Evolutionary conservation across 1,140 invertebrate species (phyloP), one percentile per base, ranked within the genome.

Genomic region (Bombus difficillimus): DNA sequence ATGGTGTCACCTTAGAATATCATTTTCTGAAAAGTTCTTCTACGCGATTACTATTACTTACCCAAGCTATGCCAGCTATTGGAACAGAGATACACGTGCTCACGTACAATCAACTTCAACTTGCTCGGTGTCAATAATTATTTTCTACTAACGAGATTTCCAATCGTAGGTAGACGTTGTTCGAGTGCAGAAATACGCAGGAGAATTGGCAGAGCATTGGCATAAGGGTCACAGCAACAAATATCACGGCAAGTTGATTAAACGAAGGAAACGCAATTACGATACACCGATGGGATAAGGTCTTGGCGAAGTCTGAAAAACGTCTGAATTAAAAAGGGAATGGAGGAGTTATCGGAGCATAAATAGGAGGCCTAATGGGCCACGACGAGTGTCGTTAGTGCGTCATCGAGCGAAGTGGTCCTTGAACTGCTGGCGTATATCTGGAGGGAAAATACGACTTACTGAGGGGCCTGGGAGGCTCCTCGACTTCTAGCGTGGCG

Each of bases 401-500:
- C 5, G n/a, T 13, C 62, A 34, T 83, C 43, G 28, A 62, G n/a
- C 12, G 6, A 28, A 78, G 75, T 37, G 39, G 28, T 41, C 10
- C 69, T 74, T 10, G 28, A 80, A 32, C 2, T 22, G 18, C 15
- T 18, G n/a, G 10, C 18, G 28, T n/a, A 25, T 28, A 12, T 57
- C 71, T 47, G 18, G 34, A 66, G 80, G 9, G 71, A 43, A 79
- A 86, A 83, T 77, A 15, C 6, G n/a, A 94, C 96, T 96, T 89
- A 97, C 97, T 96, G 93, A 97, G 95, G 93, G 96, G 92, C 92
- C 95, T 96, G 79, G 96, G 96, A 77, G 96, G 92, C 88, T 96
- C 96, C 39, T 95, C 94, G 62, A 88, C 86, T 83, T 94, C 93
- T 87, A 92, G 91, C 43, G 92, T 81, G 73, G 88, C 91, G 89